Evolutionary conservation across 1,140 invertebrate genomes (phyloP), one percentile per base, ranked within the genome.

Genomic region (Battus philenor): DNA sequence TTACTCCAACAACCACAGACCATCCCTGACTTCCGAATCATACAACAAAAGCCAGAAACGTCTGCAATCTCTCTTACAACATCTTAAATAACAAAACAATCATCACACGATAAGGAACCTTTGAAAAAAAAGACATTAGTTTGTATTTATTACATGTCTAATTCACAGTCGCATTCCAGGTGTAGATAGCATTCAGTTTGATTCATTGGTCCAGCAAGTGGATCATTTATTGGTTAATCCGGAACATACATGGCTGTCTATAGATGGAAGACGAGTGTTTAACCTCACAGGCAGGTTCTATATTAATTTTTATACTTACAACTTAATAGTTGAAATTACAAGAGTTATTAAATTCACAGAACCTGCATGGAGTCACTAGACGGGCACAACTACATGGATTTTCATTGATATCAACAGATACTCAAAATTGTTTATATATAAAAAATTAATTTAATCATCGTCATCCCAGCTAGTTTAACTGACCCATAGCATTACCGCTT

Each of bases 41-140:
- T 11, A 11, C 9, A 10, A 13, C 22, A 7, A 24, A 1, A 46
- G 22, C 11, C 8, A 27, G 10, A 24, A 65, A 60, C 50, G 16
- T 65, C 49, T 69, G 67, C 65, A 67, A 75, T 64, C 73, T 58
- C 34, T 58, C 22, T 31, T 53, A 53, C 45, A 65, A 73, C 62
- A 63, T 65, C 67, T 68, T 73, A 73, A 53, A 50, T 65, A 68
- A 77, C 68, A 72, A 79, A 76, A 73, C 68, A 78, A 66, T 71
- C 58, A 76, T 70, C 76, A 79, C 74, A 80, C 76, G 59, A 65
- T 73, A 62, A 75, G 59, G 57, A 68, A 72, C 65, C 67, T 69
- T 73, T 30, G 27, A 57, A 56, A 58, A 62, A 67, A 77, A 81
- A 68, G 66, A 83, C 76, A 79, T 70, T 76, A 74, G 68, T 74